These are phyloP conservation scores for Eurystomus gularis DNA, from an alignment of 2,113 vertebrate genomes.

Conservation along the genomic window DNA sequence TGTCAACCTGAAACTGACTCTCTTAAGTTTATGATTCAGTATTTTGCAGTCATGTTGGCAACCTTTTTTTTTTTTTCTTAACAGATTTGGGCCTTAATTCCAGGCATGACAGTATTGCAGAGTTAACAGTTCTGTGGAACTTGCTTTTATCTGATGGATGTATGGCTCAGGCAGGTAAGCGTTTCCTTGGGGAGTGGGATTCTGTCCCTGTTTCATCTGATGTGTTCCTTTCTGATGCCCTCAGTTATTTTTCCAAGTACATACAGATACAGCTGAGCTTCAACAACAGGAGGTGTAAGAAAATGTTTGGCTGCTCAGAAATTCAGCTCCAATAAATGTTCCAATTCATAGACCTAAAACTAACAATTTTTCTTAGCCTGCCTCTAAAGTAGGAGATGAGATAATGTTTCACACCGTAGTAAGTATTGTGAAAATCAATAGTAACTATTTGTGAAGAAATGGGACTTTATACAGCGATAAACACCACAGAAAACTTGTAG, in stretches of 20 bases:
- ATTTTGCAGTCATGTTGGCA: neutral
- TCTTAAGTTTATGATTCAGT: neutral
- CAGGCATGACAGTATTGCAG: neutral
- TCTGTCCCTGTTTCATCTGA: neutral
- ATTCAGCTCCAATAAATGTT: neutral
- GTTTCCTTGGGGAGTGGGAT: neutral
- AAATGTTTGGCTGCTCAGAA: neutral
- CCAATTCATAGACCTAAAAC: neutral
- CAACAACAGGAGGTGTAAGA: neutral
- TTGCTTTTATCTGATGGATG: neutral
- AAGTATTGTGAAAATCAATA: conserved; percentile 7
- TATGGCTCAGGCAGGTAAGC: neutral
- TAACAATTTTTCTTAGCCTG: neutral
- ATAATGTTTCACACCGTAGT: neutral
- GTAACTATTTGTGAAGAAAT: neutral
- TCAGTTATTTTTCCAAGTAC: neutral
- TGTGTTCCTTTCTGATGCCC: neutral
- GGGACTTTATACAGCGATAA: neutral
- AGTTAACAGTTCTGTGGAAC: neutral
- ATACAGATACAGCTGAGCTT: neutral
- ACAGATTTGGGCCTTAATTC: neutral
- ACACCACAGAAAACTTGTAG: neutral
- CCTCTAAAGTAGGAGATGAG: neutral
- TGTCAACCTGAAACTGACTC: neutral
- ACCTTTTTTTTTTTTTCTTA: neutral